Conservation (phyloP, 1,140 invertebrate species). For the Phocides pigmalion region DNA sequence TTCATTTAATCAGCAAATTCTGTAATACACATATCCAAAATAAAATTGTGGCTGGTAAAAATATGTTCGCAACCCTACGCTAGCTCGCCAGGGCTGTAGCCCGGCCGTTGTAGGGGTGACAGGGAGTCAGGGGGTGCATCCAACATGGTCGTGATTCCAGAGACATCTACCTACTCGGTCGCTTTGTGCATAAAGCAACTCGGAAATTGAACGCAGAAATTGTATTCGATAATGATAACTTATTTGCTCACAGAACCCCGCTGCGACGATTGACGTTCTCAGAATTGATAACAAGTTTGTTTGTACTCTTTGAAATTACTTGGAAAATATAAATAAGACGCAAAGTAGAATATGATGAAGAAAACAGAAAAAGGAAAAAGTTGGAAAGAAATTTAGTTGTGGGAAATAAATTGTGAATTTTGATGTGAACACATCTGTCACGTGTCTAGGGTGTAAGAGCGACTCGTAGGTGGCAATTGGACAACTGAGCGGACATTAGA, state of each 20-base stretch:
- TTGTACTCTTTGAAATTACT: background rate
- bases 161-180: background rate
- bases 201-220: conserved; percentile 5
- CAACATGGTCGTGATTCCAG: background rate
- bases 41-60: background rate
- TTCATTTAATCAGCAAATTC: too few species aligned
- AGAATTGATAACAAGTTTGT: background rate
- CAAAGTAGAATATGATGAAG: too few species aligned
- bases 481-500: too few species aligned
- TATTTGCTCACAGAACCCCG: background rate
- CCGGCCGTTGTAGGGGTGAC: background rate
- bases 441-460: too few species aligned
- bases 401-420: too few species aligned
- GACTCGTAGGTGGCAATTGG: too few species aligned
- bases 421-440: too few species aligned
- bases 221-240: conserved; percentile 3
- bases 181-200: background rate
- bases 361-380: too few species aligned
- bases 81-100: background rate
- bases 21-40: too few species aligned
- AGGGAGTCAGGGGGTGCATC: background rate
- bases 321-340: too few species aligned
- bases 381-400: too few species aligned
- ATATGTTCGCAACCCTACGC: background rate
- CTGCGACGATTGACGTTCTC: background rate